Base-by-base conservation (phyloP, 2,888 invertebrate species). In the Andrena haemorrhoa region DNA sequence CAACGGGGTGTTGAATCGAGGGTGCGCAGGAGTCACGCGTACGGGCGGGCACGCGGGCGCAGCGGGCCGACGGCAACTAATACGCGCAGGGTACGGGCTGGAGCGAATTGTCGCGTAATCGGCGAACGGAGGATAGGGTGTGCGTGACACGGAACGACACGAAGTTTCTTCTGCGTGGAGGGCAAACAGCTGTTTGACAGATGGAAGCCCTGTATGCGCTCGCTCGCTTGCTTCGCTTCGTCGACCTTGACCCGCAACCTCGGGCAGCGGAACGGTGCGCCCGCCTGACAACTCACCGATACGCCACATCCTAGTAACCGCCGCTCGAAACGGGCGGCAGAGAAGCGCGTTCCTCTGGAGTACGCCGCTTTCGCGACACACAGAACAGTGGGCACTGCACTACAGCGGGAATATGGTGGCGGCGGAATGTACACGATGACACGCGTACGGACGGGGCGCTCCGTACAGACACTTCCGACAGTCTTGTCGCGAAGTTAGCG, bases 241-340 rank as follows among this genome's bases (percentile, higher is more conserved):
- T 65, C 92, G 93, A 93, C 94, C 94, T 93, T 94, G 94, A 94
- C 94, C 93, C 92, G 90, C 90, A 92, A 92, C 91, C 92, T 91
- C 93, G 87, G 16, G 79, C 76, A 76, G 85, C 83, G 83, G 81
- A 77, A 86, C 83, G 85, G 75, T 80, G 87, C 83, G 86, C 71
- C 82, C 79, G 86, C 51, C 85, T 86, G 86, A 91, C 86, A 86
- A 92, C 92, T 93, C 91, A 93, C 92, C 92, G 89, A 89, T 89
- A 90, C 89, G 90, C 92, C 92, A 92, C 92, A 93, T 91, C 90
- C 89, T 90, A 88, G 89, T 83, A 77, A 84, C 89, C 78, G 89
- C 81, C 84, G 77, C 82, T 84, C 66, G 70, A 70, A 77, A 80
- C 82, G 77, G 74, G 56, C 65, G 65, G 64, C 73, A 68, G 66